A percentile compares a stretch with the other conserved stretches of the same genome.
phyloP scores from a whole-genome alignment of 2,797 vertebrate genomes.

The Tragelaphus oryx region DNA sequence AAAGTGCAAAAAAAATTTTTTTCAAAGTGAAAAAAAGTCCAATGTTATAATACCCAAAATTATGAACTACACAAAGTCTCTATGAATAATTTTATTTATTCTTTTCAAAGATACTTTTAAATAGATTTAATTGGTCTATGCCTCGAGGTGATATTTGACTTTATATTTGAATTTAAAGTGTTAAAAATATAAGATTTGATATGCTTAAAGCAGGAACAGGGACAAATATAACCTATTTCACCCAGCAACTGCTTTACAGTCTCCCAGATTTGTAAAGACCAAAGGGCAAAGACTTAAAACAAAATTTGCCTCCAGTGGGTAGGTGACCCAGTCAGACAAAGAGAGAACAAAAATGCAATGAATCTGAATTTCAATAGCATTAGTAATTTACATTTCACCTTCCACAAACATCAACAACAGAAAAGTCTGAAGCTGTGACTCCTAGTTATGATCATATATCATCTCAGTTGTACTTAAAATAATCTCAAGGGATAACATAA shows the following conservation, averaged over 20 bases:
- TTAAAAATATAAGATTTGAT: neutral
- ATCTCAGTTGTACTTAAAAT: neutral
- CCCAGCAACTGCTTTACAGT: neutral
- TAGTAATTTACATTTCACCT: neutral
- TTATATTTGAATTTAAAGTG: constrained; percentile 26
- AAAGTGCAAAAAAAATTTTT: neutral
- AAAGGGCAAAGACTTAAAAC: neutral
- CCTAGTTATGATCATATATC: neutral
- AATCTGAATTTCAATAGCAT: neutral
- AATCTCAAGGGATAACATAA: neutral
- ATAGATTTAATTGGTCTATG: neutral
- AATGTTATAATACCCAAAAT: neutral
- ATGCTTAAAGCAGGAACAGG: neutral
- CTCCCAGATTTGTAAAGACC: neutral
- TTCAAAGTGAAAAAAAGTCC: neutral
- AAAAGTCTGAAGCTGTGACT: neutral
- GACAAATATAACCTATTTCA: neutral
- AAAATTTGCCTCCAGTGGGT: neutral
- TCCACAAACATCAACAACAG: neutral
- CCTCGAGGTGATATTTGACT: neutral
- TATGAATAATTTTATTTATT: neutral
- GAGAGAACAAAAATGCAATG: neutral
- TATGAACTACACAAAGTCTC: neutral
- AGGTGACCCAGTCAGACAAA: neutral
- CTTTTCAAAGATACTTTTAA: neutral